Base-by-base conservation (phyloP, 2,797 vertebrate species). In the Karalla daura region DNA sequence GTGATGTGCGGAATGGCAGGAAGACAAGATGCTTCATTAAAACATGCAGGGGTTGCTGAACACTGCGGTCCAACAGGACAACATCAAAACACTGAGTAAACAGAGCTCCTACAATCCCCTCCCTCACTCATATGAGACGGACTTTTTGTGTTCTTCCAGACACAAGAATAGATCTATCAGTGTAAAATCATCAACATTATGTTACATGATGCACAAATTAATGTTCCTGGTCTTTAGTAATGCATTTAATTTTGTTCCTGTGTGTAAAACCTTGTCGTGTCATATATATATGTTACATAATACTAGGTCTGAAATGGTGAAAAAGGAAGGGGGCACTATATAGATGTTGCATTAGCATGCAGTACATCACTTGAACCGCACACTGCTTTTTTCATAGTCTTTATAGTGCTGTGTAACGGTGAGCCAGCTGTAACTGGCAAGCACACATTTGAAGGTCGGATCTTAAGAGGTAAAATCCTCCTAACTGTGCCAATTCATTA, bases 401-500 rank as follows among this genome's bases (percentile, higher is more conserved):
- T 63, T 56, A 52, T 30, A 24, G 14, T 54, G 35, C 52, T 83
- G 50, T 79, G 47, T 80, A 76, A 74, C 33, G 44, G 30, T n/a
- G 50, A 61, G 50, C 51, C 46, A 36, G 52, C 63, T 80, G 72
- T 46, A 77, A 64, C 50, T 78, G 75, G 67, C 44, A 81, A 71
- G 65, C 49, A 46, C 44, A 72, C 32, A 70, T 82, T 85, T 92
- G 89, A 90, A 91, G 86, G 89, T 91, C 86, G 87, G 51, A 79
- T 78, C 78, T 87, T 85, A 60, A 85, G 76, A 86, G 71, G 82
- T 67, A 67, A 78, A 83, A 84, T 83, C 81, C 76, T 82, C 35
- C 74, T 83, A 53, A 72, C 76, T 61, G 61, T 81, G 77, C 85
- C 78, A 87, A 80, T 89, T 89, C 86, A 90, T 92, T 92, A 90